Conservation (phyloP, 2,113 vertebrate genomes). For the Stegostoma tigrinum region DNA sequence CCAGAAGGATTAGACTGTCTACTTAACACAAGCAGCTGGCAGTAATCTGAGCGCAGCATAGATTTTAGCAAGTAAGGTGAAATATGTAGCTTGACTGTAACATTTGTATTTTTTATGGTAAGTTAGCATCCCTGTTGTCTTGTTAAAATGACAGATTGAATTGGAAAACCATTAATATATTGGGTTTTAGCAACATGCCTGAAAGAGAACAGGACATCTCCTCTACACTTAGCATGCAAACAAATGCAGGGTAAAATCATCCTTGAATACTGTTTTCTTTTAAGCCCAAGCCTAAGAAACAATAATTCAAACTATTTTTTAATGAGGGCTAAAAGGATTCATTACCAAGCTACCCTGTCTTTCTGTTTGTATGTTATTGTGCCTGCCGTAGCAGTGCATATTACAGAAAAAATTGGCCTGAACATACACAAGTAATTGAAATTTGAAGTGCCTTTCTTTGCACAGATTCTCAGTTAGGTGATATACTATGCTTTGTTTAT, state of each 20-base stretch:
- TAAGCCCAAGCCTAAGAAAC: slow-evolving; percentile 1
- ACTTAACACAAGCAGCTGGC: slow-evolving; percentile 31
- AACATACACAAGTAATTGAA: not conserved
- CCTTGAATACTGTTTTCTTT: slow-evolving; percentile 3
- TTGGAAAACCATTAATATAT: slow-evolving; percentile 37
- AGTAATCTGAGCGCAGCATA: slow-evolving; percentile 13
- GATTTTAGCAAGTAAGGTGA: slow-evolving; percentile 33
- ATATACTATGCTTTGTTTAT: not conserved
- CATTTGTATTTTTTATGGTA: slow-evolving; percentile 38
- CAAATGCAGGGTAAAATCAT: not conserved
- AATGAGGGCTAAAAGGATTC: slow-evolving; percentile 32
- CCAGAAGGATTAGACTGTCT: slow-evolving; percentile 27
- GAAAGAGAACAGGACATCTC: slow-evolving; percentile 27
- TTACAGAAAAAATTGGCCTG: slow-evolving; percentile 6
- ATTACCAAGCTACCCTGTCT: slow-evolving; percentile 6
- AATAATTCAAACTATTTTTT: slow-evolving; percentile 36
- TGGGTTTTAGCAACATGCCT: slow-evolving; percentile 26
- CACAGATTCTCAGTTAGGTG: not conserved
- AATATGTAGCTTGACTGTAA: slow-evolving; percentile 35
- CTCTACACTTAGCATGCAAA: slow-evolving; percentile 16
- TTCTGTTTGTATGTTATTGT: slow-evolving; percentile 13
- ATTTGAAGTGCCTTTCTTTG: not conserved
- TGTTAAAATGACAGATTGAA: slow-evolving; percentile 38
- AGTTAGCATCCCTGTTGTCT: slow-evolving; percentile 36
- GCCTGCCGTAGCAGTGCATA: not conserved